Conservation (phyloP, 2,888 invertebrate species). For the Erebia aethiops region DNA sequence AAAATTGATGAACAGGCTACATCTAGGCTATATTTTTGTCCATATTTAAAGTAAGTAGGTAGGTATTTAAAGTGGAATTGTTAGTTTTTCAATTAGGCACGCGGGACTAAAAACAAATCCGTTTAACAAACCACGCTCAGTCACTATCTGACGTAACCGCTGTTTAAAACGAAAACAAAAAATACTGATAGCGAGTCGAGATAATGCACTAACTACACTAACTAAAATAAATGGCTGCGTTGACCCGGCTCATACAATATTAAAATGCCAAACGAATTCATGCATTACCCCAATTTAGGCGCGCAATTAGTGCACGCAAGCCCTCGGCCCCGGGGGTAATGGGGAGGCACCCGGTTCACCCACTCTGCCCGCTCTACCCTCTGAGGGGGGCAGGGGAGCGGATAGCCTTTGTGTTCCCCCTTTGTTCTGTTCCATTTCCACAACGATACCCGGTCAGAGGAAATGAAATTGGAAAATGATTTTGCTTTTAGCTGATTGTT, state of each 20-base stretch:
- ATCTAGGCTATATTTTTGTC: too few relatives aligned
- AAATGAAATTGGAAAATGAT: constrained; percentile 80
- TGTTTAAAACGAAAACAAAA: constrained; percentile 45
- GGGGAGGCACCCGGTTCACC: constrained; percentile 45
- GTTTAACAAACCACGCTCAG: not conserved
- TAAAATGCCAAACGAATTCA: constrained; percentile 70
- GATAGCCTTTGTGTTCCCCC: constrained; percentile 67
- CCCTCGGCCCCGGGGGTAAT: constrained; percentile 52
- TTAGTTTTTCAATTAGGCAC: not conserved
- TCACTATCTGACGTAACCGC: constrained; percentile 7
- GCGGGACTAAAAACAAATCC: not conserved
- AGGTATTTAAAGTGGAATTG: too few relatives aligned
- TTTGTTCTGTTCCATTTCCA: constrained; percentile 68
- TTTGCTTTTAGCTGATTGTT: constrained; percentile 80
- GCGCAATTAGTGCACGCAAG: constrained; percentile 74
- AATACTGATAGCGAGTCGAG: constrained; percentile 50
- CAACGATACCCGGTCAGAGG: constrained; percentile 60
- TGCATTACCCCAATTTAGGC: constrained; percentile 80
- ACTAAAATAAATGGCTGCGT: constrained; percentile 75
- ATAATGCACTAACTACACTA: constrained; percentile 45
- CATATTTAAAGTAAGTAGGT: not conserved
- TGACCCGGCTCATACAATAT: constrained; percentile 76
- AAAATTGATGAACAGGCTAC: too few relatives aligned
- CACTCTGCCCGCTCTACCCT: constrained; percentile 40
- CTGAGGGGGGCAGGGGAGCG: constrained; percentile 42